phyloP scores from a whole-genome alignment of 1,140 invertebrate species.

The Phymastichus coffea region DNA sequence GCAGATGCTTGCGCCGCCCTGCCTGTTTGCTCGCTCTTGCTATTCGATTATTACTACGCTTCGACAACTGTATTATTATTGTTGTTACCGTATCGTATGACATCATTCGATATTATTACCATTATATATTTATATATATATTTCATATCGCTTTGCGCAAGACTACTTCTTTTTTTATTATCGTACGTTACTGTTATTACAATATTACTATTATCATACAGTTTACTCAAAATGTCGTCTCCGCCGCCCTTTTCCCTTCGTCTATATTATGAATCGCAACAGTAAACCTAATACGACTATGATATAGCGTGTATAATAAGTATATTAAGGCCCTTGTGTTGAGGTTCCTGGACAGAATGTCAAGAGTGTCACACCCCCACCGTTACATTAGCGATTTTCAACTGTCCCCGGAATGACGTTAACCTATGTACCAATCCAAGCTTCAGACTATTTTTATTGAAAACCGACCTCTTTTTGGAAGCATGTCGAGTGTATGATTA shows the following conservation, averaged over 20 bases:
- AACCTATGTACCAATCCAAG: no score
- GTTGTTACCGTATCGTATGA: constrained; percentile 22
- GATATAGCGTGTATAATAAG: constrained; percentile 38
- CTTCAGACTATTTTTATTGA: no score
- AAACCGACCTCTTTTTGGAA: constrained; percentile 6
- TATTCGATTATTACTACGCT: neutral
- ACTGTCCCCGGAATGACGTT: constrained; percentile 34
- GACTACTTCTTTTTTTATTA: constrained; percentile 15
- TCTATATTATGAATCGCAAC: constrained; percentile 27
- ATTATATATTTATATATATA: constrained; percentile 11
- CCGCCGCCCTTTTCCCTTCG: neutral
- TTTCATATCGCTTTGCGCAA: neutral
- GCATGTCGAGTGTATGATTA: no score
- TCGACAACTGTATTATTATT: constrained; percentile 21
- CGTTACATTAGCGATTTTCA: constrained; percentile 36
- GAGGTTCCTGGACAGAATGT: constrained; percentile 44
- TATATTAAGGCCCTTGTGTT: constrained; percentile 51
- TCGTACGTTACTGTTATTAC: constrained; percentile 25
- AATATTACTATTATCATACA: constrained; percentile 28
- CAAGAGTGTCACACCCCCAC: constrained; percentile 24
- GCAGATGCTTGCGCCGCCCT: constrained; percentile 9
- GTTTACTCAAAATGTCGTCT: constrained; percentile 23
- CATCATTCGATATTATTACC: constrained; percentile 28
- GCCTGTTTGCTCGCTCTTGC: neutral
- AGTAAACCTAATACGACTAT: constrained; percentile 38